Evolutionary conservation across 2,797 vertebrate species (phyloP), one percentile per base, ranked within the genome.

Genomic region (Botia kubotai): DNA sequence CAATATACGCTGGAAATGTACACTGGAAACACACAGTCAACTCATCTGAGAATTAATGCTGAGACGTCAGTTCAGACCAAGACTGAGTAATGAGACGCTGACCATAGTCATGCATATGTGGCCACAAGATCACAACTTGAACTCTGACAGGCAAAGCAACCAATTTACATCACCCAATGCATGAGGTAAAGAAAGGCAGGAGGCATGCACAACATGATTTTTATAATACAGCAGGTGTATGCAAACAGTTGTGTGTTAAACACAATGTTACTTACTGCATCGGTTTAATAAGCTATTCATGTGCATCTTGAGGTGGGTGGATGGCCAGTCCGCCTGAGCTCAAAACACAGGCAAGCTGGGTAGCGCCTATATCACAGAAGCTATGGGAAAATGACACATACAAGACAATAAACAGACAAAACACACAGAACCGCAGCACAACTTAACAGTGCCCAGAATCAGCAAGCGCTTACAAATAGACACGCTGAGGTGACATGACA

Each of bases 211-310:
- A 23, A 5, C 57, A 29, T 16, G 33, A 33, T 33, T 48, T 36
- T 77, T 16, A n/a, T 16, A 52, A 48, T 52, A 53, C 48, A 79
- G 43, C 26, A 43, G 13, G 62, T 12, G 19, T 43, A 55, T 46
- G 16, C 36, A 58, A 46, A 0, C 14, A 0, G 16, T 69, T 6
- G 23, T 19, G 33, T 48, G 14, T 6, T 19, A 8, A 6, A 68
- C 46, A 26, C 33, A 48, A 43, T 66, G 48, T 85, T 93, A 94
- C 93, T 94, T 93, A 95, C 93, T 93, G 91, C 91, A 93, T 63
- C 91, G 90, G 91, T 91, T 93, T 89, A 93, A 85, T 89, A 93
- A 89, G 87, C 89, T 94, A 94, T 93, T 94, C 91, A 93, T 91
- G 84, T 94, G 91, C 94, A 95, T 94, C 93, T 83, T 87, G 93